phyloP scores from a whole-genome alignment of 2,888 invertebrate species.

The Aelia acuminata region DNA sequence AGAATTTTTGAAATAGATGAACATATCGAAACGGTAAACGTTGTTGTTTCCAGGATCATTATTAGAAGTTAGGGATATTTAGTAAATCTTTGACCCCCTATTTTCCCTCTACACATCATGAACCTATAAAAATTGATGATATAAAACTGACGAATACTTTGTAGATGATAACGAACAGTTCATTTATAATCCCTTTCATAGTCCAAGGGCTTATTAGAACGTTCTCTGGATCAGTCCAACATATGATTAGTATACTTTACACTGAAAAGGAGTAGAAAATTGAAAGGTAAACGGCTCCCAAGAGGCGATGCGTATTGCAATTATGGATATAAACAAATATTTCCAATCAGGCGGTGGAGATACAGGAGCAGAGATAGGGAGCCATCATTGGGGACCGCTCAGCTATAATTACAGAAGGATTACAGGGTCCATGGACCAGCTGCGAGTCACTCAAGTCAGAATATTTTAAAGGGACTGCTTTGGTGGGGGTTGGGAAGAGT shows the following conservation, averaged over 20 bases:
- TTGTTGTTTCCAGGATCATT: too few relatives aligned
- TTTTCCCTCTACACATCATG: too few relatives aligned
- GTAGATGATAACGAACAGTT: too few relatives aligned
- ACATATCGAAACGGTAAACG: too few relatives aligned
- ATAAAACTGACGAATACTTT: too few relatives aligned
- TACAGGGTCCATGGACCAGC: constrained; percentile 44
- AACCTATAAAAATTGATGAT: too few relatives aligned
- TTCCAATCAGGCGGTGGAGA: background rate
- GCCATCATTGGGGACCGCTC: constrained; percentile 19
- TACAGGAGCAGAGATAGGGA: background rate
- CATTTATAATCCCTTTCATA: too few relatives aligned
- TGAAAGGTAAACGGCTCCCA: background rate
- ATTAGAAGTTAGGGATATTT: too few relatives aligned
- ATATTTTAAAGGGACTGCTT: background rate
- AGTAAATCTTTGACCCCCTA: too few relatives aligned
- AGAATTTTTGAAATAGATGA: too few relatives aligned
- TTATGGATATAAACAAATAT: constrained; percentile 43
- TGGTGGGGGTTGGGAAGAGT: too few relatives aligned
- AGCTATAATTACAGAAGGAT: constrained; percentile 27
- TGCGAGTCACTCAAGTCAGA: background rate
- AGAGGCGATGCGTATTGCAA: background rate
- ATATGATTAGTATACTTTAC: background rate
- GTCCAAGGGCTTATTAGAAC: background rate
- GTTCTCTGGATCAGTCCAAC: background rate
- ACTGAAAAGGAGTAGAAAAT: background rate